phyloP scores from a whole-genome alignment of 2,888 invertebrate genomes.

The Tricholauxania praeusta region DNA sequence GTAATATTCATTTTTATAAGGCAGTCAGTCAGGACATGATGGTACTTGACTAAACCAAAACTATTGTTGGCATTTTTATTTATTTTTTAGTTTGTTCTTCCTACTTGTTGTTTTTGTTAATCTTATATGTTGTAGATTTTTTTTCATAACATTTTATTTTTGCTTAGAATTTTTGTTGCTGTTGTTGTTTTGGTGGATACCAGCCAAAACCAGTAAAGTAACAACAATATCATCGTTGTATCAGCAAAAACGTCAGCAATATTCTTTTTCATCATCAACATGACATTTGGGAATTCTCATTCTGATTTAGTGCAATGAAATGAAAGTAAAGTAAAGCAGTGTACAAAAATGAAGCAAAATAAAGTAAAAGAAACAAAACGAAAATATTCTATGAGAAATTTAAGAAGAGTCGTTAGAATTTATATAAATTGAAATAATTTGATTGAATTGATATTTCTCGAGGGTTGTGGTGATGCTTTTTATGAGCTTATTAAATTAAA shows the following conservation, averaged over 20 bases:
- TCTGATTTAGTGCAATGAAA: conserved; percentile 45
- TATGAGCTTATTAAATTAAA: background rate
- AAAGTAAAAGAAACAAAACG: background rate
- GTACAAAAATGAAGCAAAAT: background rate
- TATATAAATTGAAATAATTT: conserved; percentile 46
- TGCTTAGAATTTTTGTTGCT: background rate
- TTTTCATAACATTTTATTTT: conserved; percentile 6
- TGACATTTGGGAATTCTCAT: conserved; percentile 45
- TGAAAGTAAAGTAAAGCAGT: conserved; percentile 28
- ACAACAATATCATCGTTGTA: conserved; percentile 4
- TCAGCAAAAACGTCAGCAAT: conserved; percentile 11
- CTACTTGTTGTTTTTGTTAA: background rate
- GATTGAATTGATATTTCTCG: conserved; percentile 40
- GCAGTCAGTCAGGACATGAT: background rate
- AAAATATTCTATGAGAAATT: background rate
- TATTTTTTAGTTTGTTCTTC: conserved; percentile 11
- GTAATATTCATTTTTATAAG: background rate
- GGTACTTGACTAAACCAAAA: conserved; percentile 22
- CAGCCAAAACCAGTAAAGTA: background rate
- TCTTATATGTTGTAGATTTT: background rate
- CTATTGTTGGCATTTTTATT: conserved; percentile 23
- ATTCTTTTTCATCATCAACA: conserved; percentile 45
- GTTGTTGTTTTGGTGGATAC: conserved; percentile 18
- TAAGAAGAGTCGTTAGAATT: conserved; percentile 26
- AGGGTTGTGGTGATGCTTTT: conserved; percentile 23